Evolutionary conservation across 2,113 vertebrate genomes (phyloP).

Genomic region (Istiophorus platypterus): DNA sequence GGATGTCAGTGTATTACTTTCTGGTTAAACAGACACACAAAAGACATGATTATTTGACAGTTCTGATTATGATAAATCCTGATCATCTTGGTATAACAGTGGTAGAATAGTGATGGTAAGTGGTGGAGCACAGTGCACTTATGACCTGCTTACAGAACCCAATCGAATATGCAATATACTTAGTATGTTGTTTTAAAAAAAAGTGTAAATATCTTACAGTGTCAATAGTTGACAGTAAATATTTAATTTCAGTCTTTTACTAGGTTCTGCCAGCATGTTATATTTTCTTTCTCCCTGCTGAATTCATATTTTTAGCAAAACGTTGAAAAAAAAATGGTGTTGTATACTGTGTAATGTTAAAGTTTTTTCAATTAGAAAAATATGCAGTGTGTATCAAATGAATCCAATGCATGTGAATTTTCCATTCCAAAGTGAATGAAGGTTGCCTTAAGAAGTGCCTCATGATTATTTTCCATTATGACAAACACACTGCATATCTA

Average conservation of each 20-base stretch:
- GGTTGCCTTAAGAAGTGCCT: neutral
- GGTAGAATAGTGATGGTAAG: neutral
- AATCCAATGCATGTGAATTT: neutral
- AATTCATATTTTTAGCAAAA: neutral
- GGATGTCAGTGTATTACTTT: neutral
- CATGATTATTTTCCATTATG: constrained; percentile 26
- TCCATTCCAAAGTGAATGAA: neutral
- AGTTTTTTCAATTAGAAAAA: neutral
- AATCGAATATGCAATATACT: too few relatives aligned
- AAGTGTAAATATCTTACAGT: neutral
- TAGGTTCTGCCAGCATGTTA: neutral
- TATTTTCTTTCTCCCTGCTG: neutral
- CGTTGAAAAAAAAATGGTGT: neutral
- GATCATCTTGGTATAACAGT: neutral
- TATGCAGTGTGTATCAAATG: neutral
- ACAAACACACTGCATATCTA: constrained; percentile 21
- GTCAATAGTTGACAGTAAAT: too few relatives aligned
- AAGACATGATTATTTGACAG: neutral
- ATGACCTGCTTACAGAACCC: neutral
- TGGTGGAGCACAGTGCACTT: neutral
- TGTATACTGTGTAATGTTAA: neutral
- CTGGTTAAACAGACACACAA: neutral
- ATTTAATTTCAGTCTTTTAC: neutral
- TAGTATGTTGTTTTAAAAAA: neutral
- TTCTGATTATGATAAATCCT: neutral